Percentiles rank a stretch among this genome's conserved stretches.
These are phyloP conservation scores for Elachura formosa DNA, from an alignment of 2,113 vertebrate species.

Conservation along the genomic window DNA sequence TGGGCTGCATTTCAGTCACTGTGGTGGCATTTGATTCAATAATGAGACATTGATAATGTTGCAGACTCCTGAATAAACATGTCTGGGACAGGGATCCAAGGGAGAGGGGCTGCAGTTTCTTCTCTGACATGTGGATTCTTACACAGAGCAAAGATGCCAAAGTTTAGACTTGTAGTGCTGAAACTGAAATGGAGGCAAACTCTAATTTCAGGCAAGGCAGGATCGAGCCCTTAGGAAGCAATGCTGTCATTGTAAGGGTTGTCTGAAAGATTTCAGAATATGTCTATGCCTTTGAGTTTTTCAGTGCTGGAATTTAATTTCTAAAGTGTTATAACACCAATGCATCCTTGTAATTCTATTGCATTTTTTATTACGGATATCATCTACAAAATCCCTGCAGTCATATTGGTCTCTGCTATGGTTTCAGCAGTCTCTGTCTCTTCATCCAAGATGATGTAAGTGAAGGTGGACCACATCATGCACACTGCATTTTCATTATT, in stretches of 20 bases:
- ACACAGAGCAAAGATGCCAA: background rate
- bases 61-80: background rate
- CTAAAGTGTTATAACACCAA: background rate
- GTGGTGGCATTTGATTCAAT: background rate
- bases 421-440: background rate
- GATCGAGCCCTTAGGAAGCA: background rate
- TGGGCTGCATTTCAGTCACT: background rate
- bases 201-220: background rate
- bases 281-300: background rate
- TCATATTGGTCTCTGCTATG: background rate
- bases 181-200: background rate
- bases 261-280: background rate
- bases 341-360: background rate
- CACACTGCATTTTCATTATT: background rate
- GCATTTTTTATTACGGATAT: background rate
- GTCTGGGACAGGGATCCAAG: background rate
- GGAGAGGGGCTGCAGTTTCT: background rate
- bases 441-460: background rate
- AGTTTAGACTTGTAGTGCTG: background rate
- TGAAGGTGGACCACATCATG: background rate
- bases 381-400: background rate
- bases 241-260: background rate
- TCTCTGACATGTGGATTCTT: background rate
- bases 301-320: slow-evolving; percentile 6
- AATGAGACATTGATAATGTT: background rate